Percentiles rank a stretch among this genome's conserved stretches.
These are phyloP conservation scores for Rotaria magnacalcarata DNA, from an alignment of 2,888 invertebrate species.

Conservation along the genomic window DNA sequence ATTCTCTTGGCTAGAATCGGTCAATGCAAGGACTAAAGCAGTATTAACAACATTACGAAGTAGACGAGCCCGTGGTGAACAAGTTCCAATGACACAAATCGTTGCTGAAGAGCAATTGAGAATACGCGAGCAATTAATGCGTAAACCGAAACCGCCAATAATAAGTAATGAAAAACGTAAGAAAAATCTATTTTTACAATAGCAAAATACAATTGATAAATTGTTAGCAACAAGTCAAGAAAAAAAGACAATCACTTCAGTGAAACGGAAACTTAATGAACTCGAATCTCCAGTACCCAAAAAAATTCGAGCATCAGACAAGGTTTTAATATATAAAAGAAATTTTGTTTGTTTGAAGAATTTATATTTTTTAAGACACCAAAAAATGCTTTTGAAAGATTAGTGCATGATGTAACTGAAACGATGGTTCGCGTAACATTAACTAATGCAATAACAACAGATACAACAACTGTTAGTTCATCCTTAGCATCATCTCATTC, in stretches of 20 bases:
- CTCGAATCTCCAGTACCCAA: background rate
- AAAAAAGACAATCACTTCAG: background rate
- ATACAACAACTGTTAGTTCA: background rate
- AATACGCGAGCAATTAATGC: background rate
- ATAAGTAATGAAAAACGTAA: background rate
- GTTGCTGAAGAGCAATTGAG: conserved; percentile 1
- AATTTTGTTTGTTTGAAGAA: background rate
- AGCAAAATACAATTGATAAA: background rate
- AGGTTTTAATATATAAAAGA: background rate
- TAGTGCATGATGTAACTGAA: background rate
- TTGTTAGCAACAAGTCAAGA: background rate
- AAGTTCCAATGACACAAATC: background rate
- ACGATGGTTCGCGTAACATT: background rate
- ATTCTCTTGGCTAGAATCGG: background rate
- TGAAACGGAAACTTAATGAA: conserved; percentile 11
- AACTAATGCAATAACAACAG: background rate
- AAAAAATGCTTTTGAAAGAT: background rate
- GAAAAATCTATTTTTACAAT: background rate
- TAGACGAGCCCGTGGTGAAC: background rate
- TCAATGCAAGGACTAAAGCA: background rate
- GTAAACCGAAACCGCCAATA: background rate
- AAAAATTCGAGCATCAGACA: background rate
- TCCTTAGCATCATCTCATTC: background rate
- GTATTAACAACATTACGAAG: background rate
- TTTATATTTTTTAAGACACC: background rate